Conservation (phyloP, 2,113 vertebrate species). For the Natator depressus region DNA sequence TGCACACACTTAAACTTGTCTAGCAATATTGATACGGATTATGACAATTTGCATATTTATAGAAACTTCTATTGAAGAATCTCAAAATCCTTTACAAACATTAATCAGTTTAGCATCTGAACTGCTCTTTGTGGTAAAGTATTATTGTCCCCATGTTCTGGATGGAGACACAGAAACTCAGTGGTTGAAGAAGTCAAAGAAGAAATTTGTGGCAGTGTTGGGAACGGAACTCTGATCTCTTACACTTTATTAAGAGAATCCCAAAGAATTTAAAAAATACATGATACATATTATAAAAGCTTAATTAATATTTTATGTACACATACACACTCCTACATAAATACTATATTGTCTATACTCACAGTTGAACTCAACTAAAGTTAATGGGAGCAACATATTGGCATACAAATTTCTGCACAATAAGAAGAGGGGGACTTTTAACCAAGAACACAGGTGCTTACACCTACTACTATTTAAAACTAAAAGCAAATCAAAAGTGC, state of each 20-base stretch:
- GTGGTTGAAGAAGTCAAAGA: background rate
- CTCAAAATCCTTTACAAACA: background rate
- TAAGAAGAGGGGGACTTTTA: background rate
- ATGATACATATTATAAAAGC: background rate
- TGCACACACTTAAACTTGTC: background rate
- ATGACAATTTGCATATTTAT: background rate
- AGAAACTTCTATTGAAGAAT: background rate
- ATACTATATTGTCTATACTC: background rate
- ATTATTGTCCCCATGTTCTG: background rate
- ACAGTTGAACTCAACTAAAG: background rate
- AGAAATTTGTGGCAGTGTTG: background rate
- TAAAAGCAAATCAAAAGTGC: background rate
- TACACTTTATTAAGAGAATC: background rate
- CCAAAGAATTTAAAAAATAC: background rate
- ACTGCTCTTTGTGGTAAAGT: background rate
- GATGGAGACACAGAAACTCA: background rate
- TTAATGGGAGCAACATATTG: background rate
- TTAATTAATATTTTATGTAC: background rate
- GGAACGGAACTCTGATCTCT: background rate
- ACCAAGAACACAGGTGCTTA: accelerated
- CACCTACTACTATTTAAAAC: too few species aligned
- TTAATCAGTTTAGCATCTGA: background rate
- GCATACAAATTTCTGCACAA: background rate
- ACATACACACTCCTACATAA: background rate
- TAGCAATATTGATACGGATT: background rate